These are phyloP conservation scores for Phenganax subtilis DNA, from an alignment of 92 coral and sea anemone species.

Conservation along the genomic window DNA sequence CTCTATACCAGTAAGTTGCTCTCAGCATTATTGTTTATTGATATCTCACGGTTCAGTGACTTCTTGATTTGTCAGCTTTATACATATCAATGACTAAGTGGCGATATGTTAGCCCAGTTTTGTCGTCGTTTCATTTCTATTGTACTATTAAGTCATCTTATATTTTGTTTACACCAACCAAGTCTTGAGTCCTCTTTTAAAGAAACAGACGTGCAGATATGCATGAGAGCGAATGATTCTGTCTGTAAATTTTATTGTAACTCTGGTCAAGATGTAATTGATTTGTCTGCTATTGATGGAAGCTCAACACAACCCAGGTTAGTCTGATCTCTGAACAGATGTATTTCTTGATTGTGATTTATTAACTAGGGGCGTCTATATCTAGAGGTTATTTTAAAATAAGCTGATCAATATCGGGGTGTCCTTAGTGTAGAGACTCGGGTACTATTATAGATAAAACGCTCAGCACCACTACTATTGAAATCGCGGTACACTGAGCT, in stretches of 20 bases:
- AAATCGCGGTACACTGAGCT: too few relatives aligned
- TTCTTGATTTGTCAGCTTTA: not conserved
- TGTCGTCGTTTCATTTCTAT: not conserved
- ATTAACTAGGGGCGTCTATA: not conserved
- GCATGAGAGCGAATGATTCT: not conserved
- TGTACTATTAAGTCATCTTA: not conserved
- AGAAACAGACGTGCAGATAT: not conserved
- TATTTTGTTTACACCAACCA: not conserved
- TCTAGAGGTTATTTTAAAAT: too few relatives aligned
- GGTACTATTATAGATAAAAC: too few relatives aligned
- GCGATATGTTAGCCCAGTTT: not conserved
- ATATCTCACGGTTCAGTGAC: not conserved
- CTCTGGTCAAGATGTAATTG: conserved; percentile 13
- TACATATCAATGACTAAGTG: not conserved
- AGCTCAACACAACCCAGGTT: conserved; percentile 67
- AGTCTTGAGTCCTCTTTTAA: not conserved
- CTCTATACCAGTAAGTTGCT: too few relatives aligned
- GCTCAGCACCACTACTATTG: too few relatives aligned
- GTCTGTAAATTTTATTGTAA: conserved; percentile 11
- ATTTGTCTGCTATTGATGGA: conserved; percentile 38
- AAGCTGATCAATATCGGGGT: too few relatives aligned
- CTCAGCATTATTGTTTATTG: not conserved
- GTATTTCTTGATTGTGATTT: not conserved
- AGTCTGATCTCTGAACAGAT: not conserved
- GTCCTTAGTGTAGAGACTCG: too few relatives aligned